Conservation (phyloP, 2,888 invertebrate species). For the Dolichomitus sp. region DNA sequence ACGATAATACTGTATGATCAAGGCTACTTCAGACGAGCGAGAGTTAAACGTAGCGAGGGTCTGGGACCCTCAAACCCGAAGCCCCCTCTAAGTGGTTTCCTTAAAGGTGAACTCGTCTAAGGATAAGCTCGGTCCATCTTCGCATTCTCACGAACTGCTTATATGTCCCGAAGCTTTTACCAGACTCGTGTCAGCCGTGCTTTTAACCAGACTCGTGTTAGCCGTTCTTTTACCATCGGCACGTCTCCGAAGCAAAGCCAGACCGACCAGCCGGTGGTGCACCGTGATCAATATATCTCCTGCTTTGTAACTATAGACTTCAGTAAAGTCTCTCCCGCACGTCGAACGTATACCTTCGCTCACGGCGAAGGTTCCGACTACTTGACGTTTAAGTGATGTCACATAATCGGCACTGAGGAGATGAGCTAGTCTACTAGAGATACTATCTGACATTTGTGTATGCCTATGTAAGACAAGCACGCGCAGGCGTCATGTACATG, state of each 20-base stretch:
- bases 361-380: not conserved
- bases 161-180: not conserved
- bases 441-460: not conserved
- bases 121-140: slow-evolving; percentile 8
- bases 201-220: not conserved
- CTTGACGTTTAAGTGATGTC: not conserved
- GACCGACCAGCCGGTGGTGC: slow-evolving; percentile 10
- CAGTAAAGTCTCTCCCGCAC: not conserved
- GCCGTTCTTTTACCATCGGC: slow-evolving; percentile 11
- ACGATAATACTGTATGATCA: slow-evolving; percentile 45
- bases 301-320: not conserved
- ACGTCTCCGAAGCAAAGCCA: not conserved
- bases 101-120: slow-evolving; percentile 46
- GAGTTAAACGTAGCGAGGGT: slow-evolving; percentile 42
- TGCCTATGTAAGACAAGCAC: no score
- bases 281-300: slow-evolving; percentile 16
- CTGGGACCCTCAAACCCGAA: not conserved
- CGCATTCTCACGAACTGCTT: not conserved
- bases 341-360: not conserved
- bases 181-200: not conserved
- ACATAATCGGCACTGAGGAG: slow-evolving; percentile 13
- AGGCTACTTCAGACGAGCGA: slow-evolving; percentile 26
- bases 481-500: no score
- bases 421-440: not conserved
- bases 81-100: slow-evolving; percentile 26